Conservation (phyloP, 2,888 invertebrate genomes). For the Hedychridium roseum region DNA sequence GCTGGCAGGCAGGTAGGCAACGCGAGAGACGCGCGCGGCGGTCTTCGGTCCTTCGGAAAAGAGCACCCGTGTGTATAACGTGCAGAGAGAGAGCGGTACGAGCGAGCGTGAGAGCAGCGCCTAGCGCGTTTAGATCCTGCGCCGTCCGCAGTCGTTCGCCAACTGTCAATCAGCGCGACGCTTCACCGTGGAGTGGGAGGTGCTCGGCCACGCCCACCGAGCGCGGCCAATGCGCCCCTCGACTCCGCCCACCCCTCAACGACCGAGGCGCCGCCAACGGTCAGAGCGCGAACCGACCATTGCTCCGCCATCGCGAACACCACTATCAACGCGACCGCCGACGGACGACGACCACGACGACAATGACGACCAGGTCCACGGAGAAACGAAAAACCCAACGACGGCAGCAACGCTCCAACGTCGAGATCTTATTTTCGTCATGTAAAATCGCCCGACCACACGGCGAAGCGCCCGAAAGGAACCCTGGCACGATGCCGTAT, state of each 20-base stretch:
- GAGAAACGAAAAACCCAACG: constrained; percentile 7
- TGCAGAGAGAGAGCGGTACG: constrained; percentile 40
- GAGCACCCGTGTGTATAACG: constrained; percentile 37
- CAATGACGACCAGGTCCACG: constrained; percentile 10
- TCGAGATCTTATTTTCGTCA: no score
- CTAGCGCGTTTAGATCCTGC: constrained; percentile 68
- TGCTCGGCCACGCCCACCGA: constrained; percentile 60
- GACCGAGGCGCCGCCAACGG: no score
- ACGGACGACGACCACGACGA: constrained; percentile 30
- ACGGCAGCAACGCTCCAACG: constrained; percentile 1
- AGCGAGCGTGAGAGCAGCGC: constrained; percentile 56
- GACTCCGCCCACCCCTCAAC: constrained; percentile 49
- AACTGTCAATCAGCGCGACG: constrained; percentile 72
- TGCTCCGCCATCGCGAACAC: constrained; percentile 61
- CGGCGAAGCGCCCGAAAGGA: no score
- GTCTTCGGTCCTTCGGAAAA: constrained; percentile 37
- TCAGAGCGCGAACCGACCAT: no score
- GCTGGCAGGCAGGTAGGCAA: constrained; percentile 34
- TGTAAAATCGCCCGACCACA: no score
- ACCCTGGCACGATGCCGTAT: no score
- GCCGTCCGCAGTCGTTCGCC: constrained; percentile 73
- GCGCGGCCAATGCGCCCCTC: constrained; percentile 52
- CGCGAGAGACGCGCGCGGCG: background rate
- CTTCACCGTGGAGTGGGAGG: constrained; percentile 69
- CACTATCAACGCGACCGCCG: constrained; percentile 41